A percentile compares a stretch with the other conserved stretches of the same genome.
Evolutionary conservation across 2,797 vertebrate genomes (phyloP).

Genomic region (Leptodactylus fallax): DNA sequence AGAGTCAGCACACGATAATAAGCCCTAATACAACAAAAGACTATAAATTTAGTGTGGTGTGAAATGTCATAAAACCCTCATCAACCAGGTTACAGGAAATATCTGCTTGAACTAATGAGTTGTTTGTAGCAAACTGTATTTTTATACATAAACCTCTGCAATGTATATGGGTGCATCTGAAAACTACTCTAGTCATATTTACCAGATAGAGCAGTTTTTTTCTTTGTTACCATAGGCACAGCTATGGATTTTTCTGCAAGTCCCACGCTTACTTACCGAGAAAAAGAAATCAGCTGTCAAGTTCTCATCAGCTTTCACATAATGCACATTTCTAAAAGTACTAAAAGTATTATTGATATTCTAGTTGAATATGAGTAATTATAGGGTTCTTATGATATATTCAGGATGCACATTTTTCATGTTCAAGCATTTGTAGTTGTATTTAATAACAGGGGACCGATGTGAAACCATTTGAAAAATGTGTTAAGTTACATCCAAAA

Average conservation of each 20-base stretch:
- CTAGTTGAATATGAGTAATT: conserved; percentile 48
- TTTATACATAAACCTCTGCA: neutral
- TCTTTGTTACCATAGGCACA: conserved; percentile 37
- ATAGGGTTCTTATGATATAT: conserved; percentile 36
- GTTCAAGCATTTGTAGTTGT: conserved; percentile 43
- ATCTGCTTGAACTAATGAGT: neutral
- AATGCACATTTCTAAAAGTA: conserved; percentile 51
- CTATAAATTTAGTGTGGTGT: neutral
- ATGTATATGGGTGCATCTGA: neutral
- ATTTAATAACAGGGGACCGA: conserved; percentile 28
- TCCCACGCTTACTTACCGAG: conserved; percentile 38
- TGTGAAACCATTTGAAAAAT: conserved; percentile 27
- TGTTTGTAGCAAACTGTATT: neutral
- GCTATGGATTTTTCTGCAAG: conserved; percentile 35
- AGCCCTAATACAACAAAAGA: neutral
- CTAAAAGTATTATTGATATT: conserved; percentile 55
- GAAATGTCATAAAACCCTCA: neutral
- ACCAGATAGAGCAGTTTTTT: neutral
- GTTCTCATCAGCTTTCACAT: conserved; percentile 32
- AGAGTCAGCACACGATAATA: neutral
- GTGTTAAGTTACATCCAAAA: neutral
- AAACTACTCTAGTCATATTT: neutral
- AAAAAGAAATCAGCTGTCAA: conserved; percentile 56
- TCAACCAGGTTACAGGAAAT: neutral
- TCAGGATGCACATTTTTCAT: conserved; percentile 34